Percentiles rank a stretch among this genome's conserved stretches.
Evolutionary conservation across 64 coral and sea anemone species (phyloP).

Genomic region (Astreopora myriophthalma): DNA sequence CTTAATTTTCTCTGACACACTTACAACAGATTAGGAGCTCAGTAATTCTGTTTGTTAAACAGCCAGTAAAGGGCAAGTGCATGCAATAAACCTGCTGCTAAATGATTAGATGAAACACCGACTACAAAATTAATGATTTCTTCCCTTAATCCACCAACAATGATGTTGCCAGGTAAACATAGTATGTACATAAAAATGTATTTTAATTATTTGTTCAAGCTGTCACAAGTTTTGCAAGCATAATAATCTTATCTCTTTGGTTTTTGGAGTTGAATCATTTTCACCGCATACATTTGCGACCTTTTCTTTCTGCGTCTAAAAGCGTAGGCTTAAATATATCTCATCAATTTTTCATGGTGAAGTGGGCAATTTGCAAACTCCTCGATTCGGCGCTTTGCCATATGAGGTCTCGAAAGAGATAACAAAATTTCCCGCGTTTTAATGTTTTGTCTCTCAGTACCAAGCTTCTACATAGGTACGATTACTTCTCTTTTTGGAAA

Average conservation of each 20-base stretch:
- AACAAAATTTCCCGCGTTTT: constrained; percentile 12
- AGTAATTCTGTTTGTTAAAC: too few relatives aligned
- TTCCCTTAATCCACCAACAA: too few relatives aligned
- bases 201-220: background rate
- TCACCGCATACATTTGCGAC: background rate
- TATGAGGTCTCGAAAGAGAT: constrained; percentile 14
- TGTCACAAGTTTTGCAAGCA: background rate
- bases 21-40: too few relatives aligned
- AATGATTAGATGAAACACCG: too few relatives aligned
- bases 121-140: too few relatives aligned
- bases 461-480: background rate
- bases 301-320: background rate
- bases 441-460: constrained; percentile 5
- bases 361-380: background rate
- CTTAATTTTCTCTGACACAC: too few relatives aligned
- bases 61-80: too few relatives aligned
- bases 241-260: background rate
- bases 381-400: background rate
- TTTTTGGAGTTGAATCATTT: background rate
- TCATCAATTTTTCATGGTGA: constrained; percentile 24
- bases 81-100: too few relatives aligned
- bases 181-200: background rate
- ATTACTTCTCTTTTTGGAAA: background rate
- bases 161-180: background rate
- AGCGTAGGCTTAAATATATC: background rate